Conservation (phyloP, 2,888 invertebrate species). For the Aspidiotus rigidus region DNA sequence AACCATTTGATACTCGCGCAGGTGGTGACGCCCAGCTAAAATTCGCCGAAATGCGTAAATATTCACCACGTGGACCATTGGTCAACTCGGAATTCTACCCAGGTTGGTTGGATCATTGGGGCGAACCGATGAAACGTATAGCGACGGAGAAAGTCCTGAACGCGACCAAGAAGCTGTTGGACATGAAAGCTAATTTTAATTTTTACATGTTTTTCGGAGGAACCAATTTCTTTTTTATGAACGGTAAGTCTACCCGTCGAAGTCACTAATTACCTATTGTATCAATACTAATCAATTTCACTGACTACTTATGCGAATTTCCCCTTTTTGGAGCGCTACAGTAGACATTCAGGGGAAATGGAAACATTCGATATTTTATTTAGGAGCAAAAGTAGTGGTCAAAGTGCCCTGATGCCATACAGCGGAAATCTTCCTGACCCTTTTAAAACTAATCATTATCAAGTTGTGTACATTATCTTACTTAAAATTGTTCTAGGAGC, state of each 20-base stretch:
- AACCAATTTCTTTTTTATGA: conserved; percentile 67
- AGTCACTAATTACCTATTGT: no score
- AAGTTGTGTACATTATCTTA: no score
- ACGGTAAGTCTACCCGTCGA: conserved; percentile 38
- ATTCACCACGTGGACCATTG: conserved; percentile 58
- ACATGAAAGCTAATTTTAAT: conserved; percentile 57
- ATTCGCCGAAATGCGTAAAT: not conserved
- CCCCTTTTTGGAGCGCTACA: no score
- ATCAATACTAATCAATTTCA: no score
- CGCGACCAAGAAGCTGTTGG: conserved; percentile 50
- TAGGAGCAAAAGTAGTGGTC: no score
- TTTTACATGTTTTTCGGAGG: conserved; percentile 91
- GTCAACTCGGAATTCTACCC: conserved; percentile 88
- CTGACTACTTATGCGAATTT: no score
- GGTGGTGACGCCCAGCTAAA: not conserved
- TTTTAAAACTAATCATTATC: no score
- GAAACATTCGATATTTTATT: no score
- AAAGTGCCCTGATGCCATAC: no score
- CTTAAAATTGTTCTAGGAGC: no score
- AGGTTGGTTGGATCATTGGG: conserved; percentile 90
- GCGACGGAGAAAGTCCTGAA: conserved; percentile 48
- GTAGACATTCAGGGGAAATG: no score
- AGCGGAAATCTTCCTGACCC: no score
- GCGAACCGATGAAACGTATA: conserved; percentile 47
- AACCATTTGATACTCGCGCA: not conserved